Evolutionary conservation across 2,888 invertebrate genomes (phyloP).

Genomic region (Diploptera punctata): DNA sequence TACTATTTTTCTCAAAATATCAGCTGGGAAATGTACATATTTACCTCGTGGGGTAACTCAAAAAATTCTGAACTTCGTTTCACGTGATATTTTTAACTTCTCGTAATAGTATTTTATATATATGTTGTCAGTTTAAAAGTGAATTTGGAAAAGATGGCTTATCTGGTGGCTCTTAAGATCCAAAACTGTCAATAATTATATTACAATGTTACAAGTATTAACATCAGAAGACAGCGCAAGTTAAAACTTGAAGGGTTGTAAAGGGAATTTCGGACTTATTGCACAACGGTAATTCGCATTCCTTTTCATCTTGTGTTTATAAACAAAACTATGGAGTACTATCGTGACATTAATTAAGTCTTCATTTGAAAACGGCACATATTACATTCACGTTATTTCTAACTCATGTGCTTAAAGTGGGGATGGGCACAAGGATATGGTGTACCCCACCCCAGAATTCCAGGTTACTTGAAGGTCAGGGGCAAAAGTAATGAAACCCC

Average conservation of each 20-base stretch:
- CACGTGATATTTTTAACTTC: not conserved
- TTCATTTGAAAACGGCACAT: no score
- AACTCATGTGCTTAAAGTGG: not conserved
- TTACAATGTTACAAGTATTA: not conserved
- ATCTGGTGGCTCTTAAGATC: not conserved
- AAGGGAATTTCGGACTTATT: not conserved
- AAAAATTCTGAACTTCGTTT: conserved; percentile 4
- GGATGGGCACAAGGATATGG: not conserved
- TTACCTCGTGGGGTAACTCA: conserved; percentile 24
- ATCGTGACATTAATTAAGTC: no score
- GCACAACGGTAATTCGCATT: conserved; percentile 1
- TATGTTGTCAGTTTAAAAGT: not conserved
- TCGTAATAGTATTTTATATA: not conserved
- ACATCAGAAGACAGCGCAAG: not conserved
- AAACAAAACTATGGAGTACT: no score
- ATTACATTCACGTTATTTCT: not conserved
- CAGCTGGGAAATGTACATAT: conserved; percentile 33
- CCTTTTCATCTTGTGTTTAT: no score
- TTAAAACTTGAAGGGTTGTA: conserved; percentile 7
- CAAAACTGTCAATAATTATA: not conserved
- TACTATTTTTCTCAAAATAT: conserved; percentile 37
- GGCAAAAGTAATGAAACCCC: not conserved
- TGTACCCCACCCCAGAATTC: not conserved
- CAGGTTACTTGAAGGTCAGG: conserved; percentile 25
- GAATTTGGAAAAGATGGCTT: not conserved